phyloP scores from a whole-genome alignment of 2,113 vertebrate species.

The Calypte anna region DNA sequence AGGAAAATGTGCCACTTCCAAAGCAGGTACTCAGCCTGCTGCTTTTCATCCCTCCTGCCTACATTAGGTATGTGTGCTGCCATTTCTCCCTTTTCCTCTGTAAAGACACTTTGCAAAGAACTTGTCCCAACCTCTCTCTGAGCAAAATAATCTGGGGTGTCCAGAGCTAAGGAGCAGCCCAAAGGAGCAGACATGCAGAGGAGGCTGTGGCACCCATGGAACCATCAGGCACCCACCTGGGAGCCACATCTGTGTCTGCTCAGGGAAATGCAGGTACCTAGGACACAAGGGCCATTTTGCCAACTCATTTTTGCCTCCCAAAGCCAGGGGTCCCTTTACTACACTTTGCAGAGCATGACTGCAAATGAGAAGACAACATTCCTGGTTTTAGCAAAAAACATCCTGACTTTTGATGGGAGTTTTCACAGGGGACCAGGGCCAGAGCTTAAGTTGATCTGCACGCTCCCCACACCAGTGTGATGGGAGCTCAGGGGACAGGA shows the following conservation, averaged over 20 bases:
- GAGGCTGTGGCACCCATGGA: neutral
- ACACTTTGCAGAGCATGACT: rapidly evolving
- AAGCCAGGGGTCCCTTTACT: neutral
- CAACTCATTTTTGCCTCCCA: too few species aligned
- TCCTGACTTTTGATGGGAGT: rapidly evolving
- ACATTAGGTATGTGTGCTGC: too few species aligned
- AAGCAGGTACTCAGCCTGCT: neutral
- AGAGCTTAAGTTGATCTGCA: rapidly evolving
- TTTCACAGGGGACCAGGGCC: neutral
- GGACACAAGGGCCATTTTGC: neutral
- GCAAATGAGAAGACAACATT: rapidly evolving
- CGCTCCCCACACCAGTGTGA: rapidly evolving
- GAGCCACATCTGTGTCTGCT: neutral
- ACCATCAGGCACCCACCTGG: too few species aligned
- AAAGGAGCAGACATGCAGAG: neutral
- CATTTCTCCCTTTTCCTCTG: neutral
- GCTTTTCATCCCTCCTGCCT: neutral
- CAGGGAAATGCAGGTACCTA: rapidly evolving
- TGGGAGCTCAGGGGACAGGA: rapidly evolving
- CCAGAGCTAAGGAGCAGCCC: neutral
- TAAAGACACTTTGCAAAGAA: neutral
- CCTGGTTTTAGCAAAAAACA: rapidly evolving
- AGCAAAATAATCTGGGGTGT: neutral
- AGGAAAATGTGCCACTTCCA: neutral
- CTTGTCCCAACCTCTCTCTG: neutral